Conservation (phyloP, 2,797 vertebrate genomes). For the Phrynocephalus guinanensis region DNA sequence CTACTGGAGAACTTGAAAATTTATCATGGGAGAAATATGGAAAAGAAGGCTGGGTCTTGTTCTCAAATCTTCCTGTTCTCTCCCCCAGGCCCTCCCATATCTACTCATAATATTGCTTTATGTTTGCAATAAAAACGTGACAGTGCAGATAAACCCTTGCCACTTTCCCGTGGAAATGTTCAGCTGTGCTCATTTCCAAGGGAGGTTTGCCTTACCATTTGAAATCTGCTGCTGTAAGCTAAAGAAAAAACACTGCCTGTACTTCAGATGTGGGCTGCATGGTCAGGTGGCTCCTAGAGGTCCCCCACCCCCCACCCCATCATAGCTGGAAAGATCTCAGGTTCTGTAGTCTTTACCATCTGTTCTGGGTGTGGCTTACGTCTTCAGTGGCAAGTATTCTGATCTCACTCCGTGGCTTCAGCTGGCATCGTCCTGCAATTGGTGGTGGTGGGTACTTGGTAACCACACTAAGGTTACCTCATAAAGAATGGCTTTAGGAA, state of each 20-base stretch:
- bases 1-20: no score
- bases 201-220: background rate
- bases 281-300: background rate
- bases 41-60: background rate
- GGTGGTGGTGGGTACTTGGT: no score
- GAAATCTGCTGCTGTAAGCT: background rate
- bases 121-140: background rate
- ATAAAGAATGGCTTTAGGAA: background rate
- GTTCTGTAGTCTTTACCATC: slow-evolving; percentile 4
- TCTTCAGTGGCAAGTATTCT: background rate
- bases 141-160: background rate
- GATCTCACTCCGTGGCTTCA: background rate
- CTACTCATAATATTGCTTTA: background rate
- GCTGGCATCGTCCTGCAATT: background rate
- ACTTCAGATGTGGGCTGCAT: background rate
- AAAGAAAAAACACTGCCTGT: slow-evolving; percentile 4
- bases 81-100: background rate
- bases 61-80: no score
- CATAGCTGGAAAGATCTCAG: background rate
- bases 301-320: no score
- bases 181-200: background rate
- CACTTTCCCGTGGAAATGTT: background rate
- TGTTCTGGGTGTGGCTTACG: background rate
- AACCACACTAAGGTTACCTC: no score
- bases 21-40: background rate